Percentiles rank a stretch among this genome's conserved stretches.
phyloP scores from a whole-genome alignment of 1,140 invertebrate species.

The Pararge aegeria region DNA sequence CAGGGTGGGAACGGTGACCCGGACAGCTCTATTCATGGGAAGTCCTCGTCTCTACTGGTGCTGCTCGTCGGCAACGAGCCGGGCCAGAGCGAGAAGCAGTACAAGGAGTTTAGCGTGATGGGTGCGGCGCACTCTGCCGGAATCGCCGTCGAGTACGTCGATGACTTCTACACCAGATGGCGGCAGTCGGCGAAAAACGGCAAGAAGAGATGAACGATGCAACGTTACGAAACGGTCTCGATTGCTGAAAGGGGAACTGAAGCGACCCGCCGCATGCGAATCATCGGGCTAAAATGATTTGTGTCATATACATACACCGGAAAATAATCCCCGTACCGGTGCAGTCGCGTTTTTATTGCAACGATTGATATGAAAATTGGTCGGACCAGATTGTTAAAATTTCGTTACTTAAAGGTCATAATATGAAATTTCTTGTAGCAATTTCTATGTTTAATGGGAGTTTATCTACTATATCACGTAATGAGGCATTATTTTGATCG shows the following conservation, averaged over 20 bases:
- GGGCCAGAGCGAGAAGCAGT: constrained; percentile 51
- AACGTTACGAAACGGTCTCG: constrained; percentile 38
- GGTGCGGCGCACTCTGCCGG: constrained; percentile 67
- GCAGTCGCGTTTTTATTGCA: too few relatives aligned
- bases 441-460: constrained; percentile 4
- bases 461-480: constrained; percentile 11
- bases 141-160: constrained; percentile 67
- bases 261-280: constrained; percentile 6
- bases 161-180: constrained; percentile 73
- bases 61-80: constrained; percentile 64
- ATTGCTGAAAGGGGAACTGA: constrained; percentile 42
- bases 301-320: constrained; percentile 9
- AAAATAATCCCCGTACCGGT: too few relatives aligned
- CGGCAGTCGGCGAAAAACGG: constrained; percentile 67
- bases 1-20: constrained; percentile 62
- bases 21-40: constrained; percentile 48
- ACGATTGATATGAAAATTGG: constrained; percentile 25
- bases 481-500: constrained; percentile 12
- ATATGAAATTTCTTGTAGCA: constrained; percentile 19
- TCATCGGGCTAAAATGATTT: constrained; percentile 10
- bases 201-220: constrained; percentile 71
- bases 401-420: constrained; percentile 9
- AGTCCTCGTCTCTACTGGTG: constrained; percentile 54
- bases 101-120: constrained; percentile 67
- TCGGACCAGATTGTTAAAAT: constrained; percentile 10